A percentile compares a stretch with the other conserved stretches of the same genome.
Conservation (phyloP, 2,888 invertebrate species). For the Caenorhabditis sulstoni region DNA sequence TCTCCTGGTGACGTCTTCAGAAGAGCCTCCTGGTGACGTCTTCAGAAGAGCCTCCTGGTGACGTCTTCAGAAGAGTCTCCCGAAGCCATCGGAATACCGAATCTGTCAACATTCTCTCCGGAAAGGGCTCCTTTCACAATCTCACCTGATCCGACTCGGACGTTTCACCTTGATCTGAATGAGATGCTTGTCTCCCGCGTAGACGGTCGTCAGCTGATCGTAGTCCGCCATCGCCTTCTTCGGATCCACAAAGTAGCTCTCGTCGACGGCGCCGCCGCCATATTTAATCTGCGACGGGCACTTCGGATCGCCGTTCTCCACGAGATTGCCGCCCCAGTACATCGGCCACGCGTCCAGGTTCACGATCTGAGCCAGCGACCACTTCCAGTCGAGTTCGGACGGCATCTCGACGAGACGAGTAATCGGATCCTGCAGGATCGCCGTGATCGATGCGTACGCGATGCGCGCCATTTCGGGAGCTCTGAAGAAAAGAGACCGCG, state of each 20-base stretch:
- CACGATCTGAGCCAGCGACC: constrained; percentile 76
- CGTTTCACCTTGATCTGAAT: constrained; percentile 77
- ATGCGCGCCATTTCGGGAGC: constrained; percentile 80
- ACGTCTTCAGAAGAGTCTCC: no score
- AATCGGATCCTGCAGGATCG: constrained; percentile 77
- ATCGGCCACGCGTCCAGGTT: constrained; percentile 79
- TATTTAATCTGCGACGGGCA: constrained; percentile 73
- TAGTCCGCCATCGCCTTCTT: constrained; percentile 76
- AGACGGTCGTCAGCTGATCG: constrained; percentile 79
- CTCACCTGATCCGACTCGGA: constrained; percentile 71
- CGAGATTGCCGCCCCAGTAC: constrained; percentile 78
- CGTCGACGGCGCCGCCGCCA: constrained; percentile 79
- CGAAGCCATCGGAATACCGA: no score
- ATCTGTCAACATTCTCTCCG: no score
- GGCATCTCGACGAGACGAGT: constrained; percentile 79
- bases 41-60: no score
- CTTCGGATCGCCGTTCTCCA: constrained; percentile 76
- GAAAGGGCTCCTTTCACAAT: no score
- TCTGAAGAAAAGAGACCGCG: constrained; percentile 42
- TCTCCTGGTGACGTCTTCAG: no score
- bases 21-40: no score
- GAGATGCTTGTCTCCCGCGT: constrained; percentile 80
- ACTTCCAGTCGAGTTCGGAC: constrained; percentile 78
- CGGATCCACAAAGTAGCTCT: constrained; percentile 77
- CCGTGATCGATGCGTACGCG: constrained; percentile 79